phyloP scores from a whole-genome alignment of 2,888 invertebrate species.

The Machimus rusticus region DNA sequence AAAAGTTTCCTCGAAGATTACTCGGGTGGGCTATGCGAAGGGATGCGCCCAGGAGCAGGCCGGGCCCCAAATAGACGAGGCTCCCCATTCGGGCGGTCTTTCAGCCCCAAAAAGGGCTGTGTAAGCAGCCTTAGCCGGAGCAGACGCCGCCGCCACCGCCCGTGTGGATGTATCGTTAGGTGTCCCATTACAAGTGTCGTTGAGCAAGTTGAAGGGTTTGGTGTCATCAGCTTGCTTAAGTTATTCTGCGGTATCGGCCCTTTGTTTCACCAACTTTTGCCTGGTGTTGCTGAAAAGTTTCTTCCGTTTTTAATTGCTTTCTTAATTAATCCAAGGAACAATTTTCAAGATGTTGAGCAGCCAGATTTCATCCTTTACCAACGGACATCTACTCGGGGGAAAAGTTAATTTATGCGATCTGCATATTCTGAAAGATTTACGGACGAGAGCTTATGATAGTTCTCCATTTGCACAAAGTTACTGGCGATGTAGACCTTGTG shows the following conservation, averaged over 20 bases:
- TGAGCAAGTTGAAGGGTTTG: constrained; percentile 11
- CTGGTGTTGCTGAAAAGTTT: constrained; percentile 7
- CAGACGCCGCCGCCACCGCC: not conserved
- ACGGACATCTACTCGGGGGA: not conserved
- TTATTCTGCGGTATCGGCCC: constrained; percentile 35
- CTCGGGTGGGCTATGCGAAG: not conserved
- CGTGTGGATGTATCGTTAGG: not conserved
- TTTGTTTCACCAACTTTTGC: constrained; percentile 9
- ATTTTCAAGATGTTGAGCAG: constrained; percentile 20
- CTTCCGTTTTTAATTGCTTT: constrained; percentile 40
- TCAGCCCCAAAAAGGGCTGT: not conserved
- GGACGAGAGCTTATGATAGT: not conserved
- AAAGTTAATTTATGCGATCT: not conserved
- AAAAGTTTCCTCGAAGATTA: constrained; percentile 19
- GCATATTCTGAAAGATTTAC: not conserved
- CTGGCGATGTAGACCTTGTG: not conserved
- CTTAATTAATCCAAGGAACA: constrained; percentile 30
- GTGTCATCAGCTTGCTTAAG: constrained; percentile 32
- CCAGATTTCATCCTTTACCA: not conserved
- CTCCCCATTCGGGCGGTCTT: not conserved
- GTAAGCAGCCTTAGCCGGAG: not conserved
- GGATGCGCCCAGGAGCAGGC: not conserved
- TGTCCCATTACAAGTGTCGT: constrained; percentile 38
- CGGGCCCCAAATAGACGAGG: not conserved
- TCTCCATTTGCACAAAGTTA: not conserved